Percentiles rank a stretch among this genome's conserved stretches.
Evolutionary conservation across 1,140 invertebrate genomes (phyloP).

Genomic region (Hycleus phaleratus): DNA sequence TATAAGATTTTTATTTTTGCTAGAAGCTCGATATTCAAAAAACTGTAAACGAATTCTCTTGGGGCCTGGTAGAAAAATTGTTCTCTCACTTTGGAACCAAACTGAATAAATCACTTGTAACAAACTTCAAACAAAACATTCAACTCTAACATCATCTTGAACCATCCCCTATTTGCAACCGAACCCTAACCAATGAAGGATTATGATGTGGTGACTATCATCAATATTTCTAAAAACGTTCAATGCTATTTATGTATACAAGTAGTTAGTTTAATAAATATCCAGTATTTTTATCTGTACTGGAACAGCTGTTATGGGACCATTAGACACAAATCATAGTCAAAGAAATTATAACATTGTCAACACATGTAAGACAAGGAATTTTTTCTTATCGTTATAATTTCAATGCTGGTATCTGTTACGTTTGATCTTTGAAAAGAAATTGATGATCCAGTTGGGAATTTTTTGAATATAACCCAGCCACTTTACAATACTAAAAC

Average conservation of each 20-base stretch:
- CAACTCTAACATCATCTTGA: not conserved
- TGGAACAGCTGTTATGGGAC: slow-evolving; percentile 2
- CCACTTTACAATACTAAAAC: too few species aligned
- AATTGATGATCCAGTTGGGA: too few species aligned
- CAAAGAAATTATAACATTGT: slow-evolving; percentile 8
- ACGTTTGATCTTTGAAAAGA: too few species aligned
- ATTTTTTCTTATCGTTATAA: slow-evolving; percentile 1
- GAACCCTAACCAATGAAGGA: slow-evolving; percentile 1
- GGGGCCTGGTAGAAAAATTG: slow-evolving; percentile 12
- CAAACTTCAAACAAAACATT: slow-evolving; percentile 13
- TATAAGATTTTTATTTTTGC: too few species aligned
- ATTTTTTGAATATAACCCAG: too few species aligned
- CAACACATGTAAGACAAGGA: slow-evolving; percentile 11
- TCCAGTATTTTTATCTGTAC: too few species aligned
- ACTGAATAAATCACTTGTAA: slow-evolving; percentile 14
- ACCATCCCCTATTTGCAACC: too few species aligned
- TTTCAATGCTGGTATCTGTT: too few species aligned
- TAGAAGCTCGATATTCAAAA: slow-evolving; percentile 3
- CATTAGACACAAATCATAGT: slow-evolving; percentile 12
- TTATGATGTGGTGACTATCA: slow-evolving; percentile 7
- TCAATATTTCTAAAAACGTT: slow-evolving; percentile 10
- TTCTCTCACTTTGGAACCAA: slow-evolving; percentile 12
- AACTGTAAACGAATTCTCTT: slow-evolving; percentile 1
- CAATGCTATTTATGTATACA: not conserved
- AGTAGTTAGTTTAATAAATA: too few species aligned